Evolutionary conservation across 2,888 invertebrate species (phyloP).

Genomic region (Tuberolachnus salignus): DNA sequence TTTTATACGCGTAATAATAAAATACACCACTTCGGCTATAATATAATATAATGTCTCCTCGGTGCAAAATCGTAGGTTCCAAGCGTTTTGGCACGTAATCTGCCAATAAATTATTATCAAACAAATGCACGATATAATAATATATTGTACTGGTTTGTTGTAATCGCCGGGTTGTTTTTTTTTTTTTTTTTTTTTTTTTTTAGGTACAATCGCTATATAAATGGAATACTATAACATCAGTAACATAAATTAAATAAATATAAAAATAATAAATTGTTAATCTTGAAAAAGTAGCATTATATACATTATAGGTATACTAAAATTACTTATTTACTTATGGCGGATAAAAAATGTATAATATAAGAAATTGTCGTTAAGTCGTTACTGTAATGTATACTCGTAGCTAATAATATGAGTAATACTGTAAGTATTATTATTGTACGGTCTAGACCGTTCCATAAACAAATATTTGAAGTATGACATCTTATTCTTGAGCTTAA

Average conservation of each 20-base stretch:
- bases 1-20: background rate
- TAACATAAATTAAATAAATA: background rate
- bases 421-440: too few species aligned
- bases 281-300: background rate
- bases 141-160: background rate
- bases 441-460: too few species aligned
- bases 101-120: constrained; percentile 37
- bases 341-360: background rate
- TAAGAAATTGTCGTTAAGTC: too few species aligned
- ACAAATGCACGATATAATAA: background rate
- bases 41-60: background rate
- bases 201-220: background rate
- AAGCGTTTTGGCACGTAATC: constrained; percentile 30
- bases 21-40: background rate
- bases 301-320: background rate
- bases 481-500: too few species aligned
- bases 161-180: background rate
- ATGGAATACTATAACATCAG: background rate
- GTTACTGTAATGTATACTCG: too few species aligned
- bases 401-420: too few species aligned
- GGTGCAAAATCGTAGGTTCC: background rate
- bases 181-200: background rate
- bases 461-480: too few species aligned
- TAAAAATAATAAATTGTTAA: background rate
- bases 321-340: background rate